Percentiles rank a stretch among this genome's conserved stretches.
Conservation (phyloP, 2,888 invertebrate species). For the Andrena minutula region DNA sequence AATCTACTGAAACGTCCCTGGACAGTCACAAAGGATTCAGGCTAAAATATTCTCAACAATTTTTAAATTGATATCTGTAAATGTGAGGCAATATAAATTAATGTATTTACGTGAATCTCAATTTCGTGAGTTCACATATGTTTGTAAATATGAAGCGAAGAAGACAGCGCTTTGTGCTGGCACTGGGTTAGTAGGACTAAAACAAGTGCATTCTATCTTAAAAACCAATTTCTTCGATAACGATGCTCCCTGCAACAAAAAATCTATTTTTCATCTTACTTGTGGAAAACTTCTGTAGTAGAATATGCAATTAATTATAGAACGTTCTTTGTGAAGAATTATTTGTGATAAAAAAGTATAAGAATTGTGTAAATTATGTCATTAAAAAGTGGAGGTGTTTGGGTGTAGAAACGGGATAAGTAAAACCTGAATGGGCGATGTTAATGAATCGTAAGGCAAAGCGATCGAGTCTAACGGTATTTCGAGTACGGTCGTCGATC, state of each 20-base stretch:
- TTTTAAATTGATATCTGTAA: too few species aligned
- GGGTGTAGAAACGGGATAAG: not conserved
- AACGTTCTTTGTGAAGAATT: not conserved
- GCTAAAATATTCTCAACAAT: too few species aligned
- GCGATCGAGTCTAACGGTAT: slow-evolving; percentile 73
- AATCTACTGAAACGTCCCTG: too few species aligned
- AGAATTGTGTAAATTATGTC: not conserved
- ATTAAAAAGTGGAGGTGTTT: not conserved
- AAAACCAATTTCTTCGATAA: not conserved
- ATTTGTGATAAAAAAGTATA: not conserved
- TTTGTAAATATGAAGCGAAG: not conserved
- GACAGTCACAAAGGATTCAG: too few species aligned
- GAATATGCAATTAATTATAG: not conserved
- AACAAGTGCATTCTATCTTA: not conserved
- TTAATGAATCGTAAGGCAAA: slow-evolving; percentile 64
- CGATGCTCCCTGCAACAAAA: not conserved
- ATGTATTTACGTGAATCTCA: too few species aligned
- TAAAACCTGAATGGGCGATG: slow-evolving; percentile 42
- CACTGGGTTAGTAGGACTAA: not conserved
- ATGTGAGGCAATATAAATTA: too few species aligned
- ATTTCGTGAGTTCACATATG: not conserved
- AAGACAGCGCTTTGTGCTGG: not conserved
- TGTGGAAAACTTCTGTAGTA: not conserved
- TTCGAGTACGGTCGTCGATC: slow-evolving; percentile 70
- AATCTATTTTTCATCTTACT: not conserved